Percentiles rank a stretch among this genome's conserved stretches.
These are phyloP conservation scores for Pomatorhinus ruficollis DNA, from an alignment of 2,113 vertebrate species.

Conservation along the genomic window DNA sequence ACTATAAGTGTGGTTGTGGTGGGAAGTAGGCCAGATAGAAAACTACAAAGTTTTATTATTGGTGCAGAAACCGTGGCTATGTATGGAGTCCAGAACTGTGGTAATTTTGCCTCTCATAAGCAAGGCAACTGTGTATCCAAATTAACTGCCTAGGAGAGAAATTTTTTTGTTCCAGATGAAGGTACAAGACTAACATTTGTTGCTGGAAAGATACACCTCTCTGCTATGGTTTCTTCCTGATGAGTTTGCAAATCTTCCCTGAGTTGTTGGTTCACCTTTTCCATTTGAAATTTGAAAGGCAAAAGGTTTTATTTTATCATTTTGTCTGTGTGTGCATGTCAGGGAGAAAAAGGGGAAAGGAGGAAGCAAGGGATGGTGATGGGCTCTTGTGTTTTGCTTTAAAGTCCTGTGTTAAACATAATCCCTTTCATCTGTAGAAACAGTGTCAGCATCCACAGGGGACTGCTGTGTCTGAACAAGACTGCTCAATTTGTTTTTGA, in stretches of 20 bases:
- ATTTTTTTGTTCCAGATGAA: not conserved
- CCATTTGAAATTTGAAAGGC: not conserved
- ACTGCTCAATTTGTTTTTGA: constrained; percentile 29
- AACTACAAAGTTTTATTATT: not conserved
- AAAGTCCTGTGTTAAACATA: not conserved
- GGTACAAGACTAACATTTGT: not conserved
- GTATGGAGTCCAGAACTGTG: not conserved
- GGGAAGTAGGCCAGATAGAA: not conserved
- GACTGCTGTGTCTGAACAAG: constrained; percentile 14
- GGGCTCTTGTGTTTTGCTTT: not conserved
- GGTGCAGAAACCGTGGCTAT: not conserved
- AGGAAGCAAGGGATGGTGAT: not conserved
- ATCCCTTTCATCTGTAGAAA: not conserved
- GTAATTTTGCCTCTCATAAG: not conserved
- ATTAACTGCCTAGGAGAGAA: not conserved
- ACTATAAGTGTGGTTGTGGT: not conserved
- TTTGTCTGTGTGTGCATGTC: not conserved
- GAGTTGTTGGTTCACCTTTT: not conserved
- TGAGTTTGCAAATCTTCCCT: not conserved
- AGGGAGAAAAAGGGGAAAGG: not conserved
- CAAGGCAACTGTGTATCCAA: not conserved
- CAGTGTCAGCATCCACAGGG: not conserved
- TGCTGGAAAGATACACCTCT: not conserved
- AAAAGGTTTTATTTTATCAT: not conserved
- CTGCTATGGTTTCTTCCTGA: not conserved